These are phyloP conservation scores for Halictus rubicundus DNA, from an alignment of 1,140 invertebrate species.

Conservation along the genomic window DNA sequence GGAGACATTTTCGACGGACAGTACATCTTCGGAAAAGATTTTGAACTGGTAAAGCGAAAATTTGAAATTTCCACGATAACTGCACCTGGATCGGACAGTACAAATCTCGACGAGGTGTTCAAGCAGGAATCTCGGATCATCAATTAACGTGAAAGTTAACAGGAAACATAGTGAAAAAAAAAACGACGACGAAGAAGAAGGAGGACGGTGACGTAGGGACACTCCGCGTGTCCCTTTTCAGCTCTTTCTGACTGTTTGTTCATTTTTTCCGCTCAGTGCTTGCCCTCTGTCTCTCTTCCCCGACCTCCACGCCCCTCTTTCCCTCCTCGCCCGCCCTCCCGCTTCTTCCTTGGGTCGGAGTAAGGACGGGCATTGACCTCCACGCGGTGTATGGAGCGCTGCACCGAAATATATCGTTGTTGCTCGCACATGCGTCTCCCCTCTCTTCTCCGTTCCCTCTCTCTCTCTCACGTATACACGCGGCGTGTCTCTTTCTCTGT, in stretches of 20 bases:
- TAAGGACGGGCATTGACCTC: slow-evolving; percentile 82
- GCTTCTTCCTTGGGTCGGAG: slow-evolving; percentile 77
- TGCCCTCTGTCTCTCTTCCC: slow-evolving; percentile 69
- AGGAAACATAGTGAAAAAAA: slow-evolving; percentile 4
- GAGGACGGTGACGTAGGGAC: slow-evolving; percentile 15
- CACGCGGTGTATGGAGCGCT: slow-evolving; percentile 76
- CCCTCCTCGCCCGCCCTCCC: slow-evolving; percentile 47
- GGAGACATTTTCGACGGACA: too few species aligned
- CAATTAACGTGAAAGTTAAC: slow-evolving; percentile 44
- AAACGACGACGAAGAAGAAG: background rate
- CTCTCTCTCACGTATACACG: slow-evolving; percentile 1
- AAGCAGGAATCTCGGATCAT: slow-evolving; percentile 14
- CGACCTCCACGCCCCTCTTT: slow-evolving; percentile 53
- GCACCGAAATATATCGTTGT: slow-evolving; percentile 79
- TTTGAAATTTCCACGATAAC: too few species aligned
- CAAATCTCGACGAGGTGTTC: background rate
- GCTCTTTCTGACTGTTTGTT: slow-evolving; percentile 66
- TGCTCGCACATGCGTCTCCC: slow-evolving; percentile 76
- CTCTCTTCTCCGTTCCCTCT: slow-evolving; percentile 12
- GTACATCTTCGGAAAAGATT: too few species aligned
- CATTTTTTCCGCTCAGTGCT: slow-evolving; percentile 65
- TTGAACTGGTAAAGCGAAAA: too few species aligned
- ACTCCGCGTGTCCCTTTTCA: slow-evolving; percentile 32
- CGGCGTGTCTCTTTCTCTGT: slow-evolving; percentile 12
- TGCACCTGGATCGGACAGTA: too few species aligned